Percentiles rank a stretch among this genome's conserved stretches.
Conservation (phyloP, 2,888 invertebrate genomes). For the Meiosimyza decipiens region DNA sequence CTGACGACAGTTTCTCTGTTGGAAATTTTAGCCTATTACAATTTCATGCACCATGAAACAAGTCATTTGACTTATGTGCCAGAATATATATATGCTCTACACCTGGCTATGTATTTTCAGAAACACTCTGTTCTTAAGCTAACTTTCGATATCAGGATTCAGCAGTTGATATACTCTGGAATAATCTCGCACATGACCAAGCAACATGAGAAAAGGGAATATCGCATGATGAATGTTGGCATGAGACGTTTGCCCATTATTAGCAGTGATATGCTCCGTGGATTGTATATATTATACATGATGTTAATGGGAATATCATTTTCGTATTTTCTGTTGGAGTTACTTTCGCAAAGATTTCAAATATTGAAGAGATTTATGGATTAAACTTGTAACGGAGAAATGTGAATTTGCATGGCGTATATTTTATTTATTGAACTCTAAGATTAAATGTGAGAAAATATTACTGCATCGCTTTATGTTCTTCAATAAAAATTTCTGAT, state of each 20-base stretch:
- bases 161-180: slow-evolving; percentile 51
- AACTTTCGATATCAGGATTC: slow-evolving; percentile 51
- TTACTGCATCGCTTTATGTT: too few species aligned
- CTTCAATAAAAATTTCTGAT: too few species aligned
- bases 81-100: slow-evolving; percentile 52
- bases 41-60: slow-evolving; percentile 44
- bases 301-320: slow-evolving; percentile 35
- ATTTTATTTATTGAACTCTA: too few species aligned
- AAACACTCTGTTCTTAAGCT: slow-evolving; percentile 52
- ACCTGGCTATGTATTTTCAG: slow-evolving; percentile 52
- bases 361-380: slow-evolving; percentile 25
- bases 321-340: slow-evolving; percentile 43
- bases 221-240: slow-evolving; percentile 31
- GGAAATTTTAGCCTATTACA: slow-evolving; percentile 52
- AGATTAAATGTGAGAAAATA: too few species aligned
- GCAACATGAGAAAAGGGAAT: slow-evolving; percentile 20
- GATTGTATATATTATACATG: slow-evolving; percentile 41
- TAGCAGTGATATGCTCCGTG: slow-evolving; percentile 41
- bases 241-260: slow-evolving; percentile 33
- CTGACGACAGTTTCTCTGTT: slow-evolving; percentile 47
- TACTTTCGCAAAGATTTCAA: slow-evolving; percentile 29
- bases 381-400: neutral
- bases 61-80: slow-evolving; percentile 50
- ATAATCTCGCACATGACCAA: slow-evolving; percentile 44
- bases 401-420: too few species aligned